Evolutionary conservation across 2,113 vertebrate genomes (phyloP).

Genomic region (Heloderma charlesbogerti): DNA sequence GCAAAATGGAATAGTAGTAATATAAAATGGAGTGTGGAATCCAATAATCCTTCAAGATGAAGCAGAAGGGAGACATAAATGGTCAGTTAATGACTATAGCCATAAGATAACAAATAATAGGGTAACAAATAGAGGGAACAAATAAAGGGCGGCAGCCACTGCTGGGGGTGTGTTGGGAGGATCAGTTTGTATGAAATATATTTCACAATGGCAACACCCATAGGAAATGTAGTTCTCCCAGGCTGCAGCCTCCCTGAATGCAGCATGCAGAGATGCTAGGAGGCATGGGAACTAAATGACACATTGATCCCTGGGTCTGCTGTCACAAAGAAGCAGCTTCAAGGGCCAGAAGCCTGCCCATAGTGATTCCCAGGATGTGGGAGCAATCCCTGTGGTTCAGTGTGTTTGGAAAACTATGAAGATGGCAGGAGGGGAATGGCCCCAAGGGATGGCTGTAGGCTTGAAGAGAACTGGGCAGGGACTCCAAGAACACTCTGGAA

Average conservation of each 20-base stretch:
- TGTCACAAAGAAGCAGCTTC: background rate
- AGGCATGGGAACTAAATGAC: background rate
- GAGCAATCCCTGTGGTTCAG: background rate
- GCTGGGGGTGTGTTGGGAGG: background rate
- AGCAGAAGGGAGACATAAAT: background rate
- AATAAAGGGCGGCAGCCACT: background rate
- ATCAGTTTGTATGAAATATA: background rate
- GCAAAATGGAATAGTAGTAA: background rate
- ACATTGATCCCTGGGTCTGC: background rate
- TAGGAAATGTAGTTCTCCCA: background rate
- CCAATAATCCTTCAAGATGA: background rate
- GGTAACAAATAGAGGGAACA: background rate
- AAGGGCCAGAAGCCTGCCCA: background rate
- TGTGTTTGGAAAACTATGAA: background rate
- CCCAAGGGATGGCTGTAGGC: background rate
- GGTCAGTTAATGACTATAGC: background rate
- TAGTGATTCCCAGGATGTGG: background rate
- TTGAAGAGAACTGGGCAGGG: background rate
- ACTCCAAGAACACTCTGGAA: too few relatives aligned
- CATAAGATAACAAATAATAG: background rate
- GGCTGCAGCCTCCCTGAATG: background rate
- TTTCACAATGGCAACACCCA: background rate
- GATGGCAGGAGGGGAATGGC: background rate
- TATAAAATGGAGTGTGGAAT: background rate
- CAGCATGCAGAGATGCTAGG: background rate